Evolutionary conservation across 2,113 vertebrate genomes (phyloP), one percentile per base, ranked within the genome.

Genomic region (Limanda limanda): DNA sequence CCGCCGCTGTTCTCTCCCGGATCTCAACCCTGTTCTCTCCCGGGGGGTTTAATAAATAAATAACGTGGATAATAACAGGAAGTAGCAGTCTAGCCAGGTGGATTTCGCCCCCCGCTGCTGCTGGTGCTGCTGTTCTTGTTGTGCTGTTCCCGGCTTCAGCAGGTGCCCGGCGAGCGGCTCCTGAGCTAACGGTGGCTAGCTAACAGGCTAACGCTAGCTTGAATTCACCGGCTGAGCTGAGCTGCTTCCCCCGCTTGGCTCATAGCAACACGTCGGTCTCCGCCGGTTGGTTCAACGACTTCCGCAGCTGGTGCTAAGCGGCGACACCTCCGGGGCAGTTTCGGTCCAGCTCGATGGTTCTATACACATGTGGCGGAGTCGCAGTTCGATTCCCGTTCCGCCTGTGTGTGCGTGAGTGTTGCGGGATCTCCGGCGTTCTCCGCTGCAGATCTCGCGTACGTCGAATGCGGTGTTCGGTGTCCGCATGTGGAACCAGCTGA

Each of bases 401-500:
- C 61, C 52, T 47, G 71, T 74, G 76, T 68, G 40, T 47, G 71
- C 73, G 76, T 68, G 40, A 3, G 10, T 42, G 68, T 86, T 84
- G 88, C 86, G 80, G 82, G 81, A 83, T 88, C 80, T 57, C 76
- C 37, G 64, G 68, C 64, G 68, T 77, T 70, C 65, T 87, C 94
- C 90, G 92, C 93, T 91, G 90, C 94, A 92, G 91, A 90, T 92
- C 93, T 93, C 91, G 93, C 94, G 88, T 92, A 92, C 92, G 94
- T 95, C 92, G 95, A 90, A 88, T 87, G 92, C 92, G 84, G 88
- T 35, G 90, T 87, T 90, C 90, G 20, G 84, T 92, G 91, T 91
- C 94, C 94, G 94, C 97, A 97, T 97, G 97, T 98, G 97, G 97
- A 98, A 95, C 88, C 92, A 75, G 89, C 93, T 96, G 86, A 98